Percentiles rank a stretch among this genome's conserved stretches.
phyloP scores from a whole-genome alignment of 1,140 invertebrate genomes.

The Plodia interpunctella region DNA sequence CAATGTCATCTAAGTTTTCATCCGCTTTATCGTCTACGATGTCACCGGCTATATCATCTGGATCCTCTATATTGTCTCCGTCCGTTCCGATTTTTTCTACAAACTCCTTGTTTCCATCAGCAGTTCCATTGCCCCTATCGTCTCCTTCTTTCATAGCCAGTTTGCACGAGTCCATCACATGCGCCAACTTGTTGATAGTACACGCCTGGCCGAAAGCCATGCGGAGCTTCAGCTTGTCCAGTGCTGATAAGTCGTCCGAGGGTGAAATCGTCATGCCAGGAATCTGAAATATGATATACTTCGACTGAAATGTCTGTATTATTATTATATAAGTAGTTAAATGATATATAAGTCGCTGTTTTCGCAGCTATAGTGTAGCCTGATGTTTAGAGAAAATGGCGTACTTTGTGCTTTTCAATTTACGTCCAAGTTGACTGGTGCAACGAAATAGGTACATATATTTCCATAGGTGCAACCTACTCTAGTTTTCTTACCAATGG shows the following conservation, averaged over 20 bases:
- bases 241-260: slow-evolving; percentile 39
- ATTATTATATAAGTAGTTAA: too few relatives aligned
- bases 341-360: too few relatives aligned
- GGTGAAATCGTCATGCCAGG: slow-evolving; percentile 42
- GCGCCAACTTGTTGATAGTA: slow-evolving; percentile 43
- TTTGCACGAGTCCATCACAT: slow-evolving; percentile 43
- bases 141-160: neutral
- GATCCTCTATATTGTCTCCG: too few relatives aligned
- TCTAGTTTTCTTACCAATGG: slow-evolving; percentile 75
- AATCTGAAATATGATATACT: slow-evolving; percentile 31
- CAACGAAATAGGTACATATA: neutral
- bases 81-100: slow-evolving; percentile 4
- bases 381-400: too few relatives aligned
- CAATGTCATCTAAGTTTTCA: too few relatives aligned
- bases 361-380: too few relatives aligned
- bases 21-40: too few relatives aligned
- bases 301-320: too few relatives aligned
- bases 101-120: slow-evolving; percentile 2
- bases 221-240: slow-evolving; percentile 48
- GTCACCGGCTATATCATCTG: too few relatives aligned
- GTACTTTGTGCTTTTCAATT: too few relatives aligned
- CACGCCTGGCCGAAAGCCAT: slow-evolving; percentile 47
- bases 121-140: neutral
- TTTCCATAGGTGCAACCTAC: neutral
- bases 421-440: neutral